phyloP scores from a whole-genome alignment of 2,113 vertebrate species.

The Hypanus sabinus region DNA sequence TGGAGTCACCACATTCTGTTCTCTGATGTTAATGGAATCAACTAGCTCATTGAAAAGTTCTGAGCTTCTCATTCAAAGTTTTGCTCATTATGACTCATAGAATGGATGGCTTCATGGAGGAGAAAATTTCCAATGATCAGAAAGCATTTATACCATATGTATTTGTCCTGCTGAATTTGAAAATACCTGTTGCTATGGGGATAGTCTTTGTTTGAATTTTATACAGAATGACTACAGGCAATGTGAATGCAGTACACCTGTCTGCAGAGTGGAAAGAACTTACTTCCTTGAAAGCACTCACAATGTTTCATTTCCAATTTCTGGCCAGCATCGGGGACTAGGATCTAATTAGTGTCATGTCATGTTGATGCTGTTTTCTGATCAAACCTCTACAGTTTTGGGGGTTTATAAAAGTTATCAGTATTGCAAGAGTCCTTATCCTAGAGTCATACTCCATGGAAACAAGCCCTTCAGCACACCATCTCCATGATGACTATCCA shows the following conservation, averaged over 20 bases:
- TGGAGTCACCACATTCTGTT: neutral
- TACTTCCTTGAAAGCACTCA: neutral
- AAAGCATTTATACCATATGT: neutral
- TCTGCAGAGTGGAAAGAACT: neutral
- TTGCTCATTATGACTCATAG: neutral
- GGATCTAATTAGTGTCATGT: neutral
- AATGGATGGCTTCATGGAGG: neutral
- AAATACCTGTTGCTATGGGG: neutral
- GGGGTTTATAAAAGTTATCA: neutral
- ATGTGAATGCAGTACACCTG: neutral
- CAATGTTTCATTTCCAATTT: neutral
- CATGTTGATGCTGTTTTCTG: neutral
- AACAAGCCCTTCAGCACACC: neutral
- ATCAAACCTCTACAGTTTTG: neutral
- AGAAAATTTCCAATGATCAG: neutral
- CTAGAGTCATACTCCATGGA: neutral
- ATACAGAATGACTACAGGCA: neutral
- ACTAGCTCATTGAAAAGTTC: neutral
- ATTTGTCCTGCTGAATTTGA: conserved; percentile 4
- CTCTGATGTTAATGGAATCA: neutral
- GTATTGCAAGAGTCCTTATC: too few relatives aligned
- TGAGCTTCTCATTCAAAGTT: neutral
- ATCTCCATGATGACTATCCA: too few relatives aligned
- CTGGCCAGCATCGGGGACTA: neutral
- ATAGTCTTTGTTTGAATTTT: conserved; percentile 9